Base-by-base conservation (phyloP, 2,797 vertebrate species). In the Mus minutoides region DNA sequence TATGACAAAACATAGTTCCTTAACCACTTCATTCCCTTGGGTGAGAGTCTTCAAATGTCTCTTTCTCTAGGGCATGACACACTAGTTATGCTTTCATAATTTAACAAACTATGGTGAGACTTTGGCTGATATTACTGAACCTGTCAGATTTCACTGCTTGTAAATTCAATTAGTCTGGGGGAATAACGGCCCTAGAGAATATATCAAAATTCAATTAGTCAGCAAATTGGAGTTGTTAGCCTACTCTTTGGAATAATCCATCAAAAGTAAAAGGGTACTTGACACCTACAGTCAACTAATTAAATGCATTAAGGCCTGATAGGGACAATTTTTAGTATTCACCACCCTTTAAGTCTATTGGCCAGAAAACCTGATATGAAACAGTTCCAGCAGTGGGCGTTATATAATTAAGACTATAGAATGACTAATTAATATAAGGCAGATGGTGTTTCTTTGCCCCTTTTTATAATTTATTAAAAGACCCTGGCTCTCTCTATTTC, bases 191-290 rank as follows among this genome's bases (percentile, higher is more conserved):
- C 98, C 97, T 97, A 94, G 97, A 98, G 89, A 96, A 96, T 97
- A 94, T 97, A 98, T 97, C 96, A 97, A 93, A 98, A 98, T 96
- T 97, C 96, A 98, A 98, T 98, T 98, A 98, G 96, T 98, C 98
- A 98, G 98, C 97, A 98, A 97, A 97, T 97, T 98, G 95, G 92
- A 93, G 90, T 97, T 98, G 97, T 98, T 98, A 98, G 97, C 29
- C 0, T 88, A 43, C 52, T 98, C 97, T 97, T 98, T 95, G 88
- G 96, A 88, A 92, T 97, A 97, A 97, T 96, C 34, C 91, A 91
- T 97, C 93, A 87, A 97, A 97, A 96, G 56, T 60, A 85, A 97
- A 97, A 97, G 75, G 69, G 62, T 95, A 95, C 0, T 21, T 97
- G 97, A 97, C 95, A 93, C 52, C 92, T 97, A 91, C 19, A 67